Conservation (phyloP, 2,888 invertebrate genomes). For the Busseola fusca region DNA sequence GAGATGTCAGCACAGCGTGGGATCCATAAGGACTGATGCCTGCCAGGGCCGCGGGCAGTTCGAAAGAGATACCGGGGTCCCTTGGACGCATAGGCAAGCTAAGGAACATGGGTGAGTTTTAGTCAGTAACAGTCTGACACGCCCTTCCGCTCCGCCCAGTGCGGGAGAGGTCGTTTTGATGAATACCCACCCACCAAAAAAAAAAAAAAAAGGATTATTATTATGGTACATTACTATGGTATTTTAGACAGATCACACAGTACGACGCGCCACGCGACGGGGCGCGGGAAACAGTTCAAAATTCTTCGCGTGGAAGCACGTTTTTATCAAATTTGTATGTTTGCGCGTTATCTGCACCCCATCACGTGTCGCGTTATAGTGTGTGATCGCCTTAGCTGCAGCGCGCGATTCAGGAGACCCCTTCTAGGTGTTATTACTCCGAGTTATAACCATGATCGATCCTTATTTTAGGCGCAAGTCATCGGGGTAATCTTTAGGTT, state of each 20-base stretch:
- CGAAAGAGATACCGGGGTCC: no score
- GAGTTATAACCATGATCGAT: constrained; percentile 50
- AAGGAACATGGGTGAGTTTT: no score
- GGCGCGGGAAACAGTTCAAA: background rate
- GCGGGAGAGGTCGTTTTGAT: no score
- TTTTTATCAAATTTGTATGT: background rate
- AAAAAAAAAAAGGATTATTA: no score
- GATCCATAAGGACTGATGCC: no score
- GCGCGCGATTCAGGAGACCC: background rate
- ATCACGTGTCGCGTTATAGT: background rate
- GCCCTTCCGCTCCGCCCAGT: no score
- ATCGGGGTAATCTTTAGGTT: constrained; percentile 55
- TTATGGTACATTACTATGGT: background rate
- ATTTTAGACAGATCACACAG: background rate
- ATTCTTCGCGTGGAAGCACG: background rate
- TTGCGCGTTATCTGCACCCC: background rate
- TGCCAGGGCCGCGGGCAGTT: no score
- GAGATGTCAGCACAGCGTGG: no score
- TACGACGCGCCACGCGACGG: background rate
- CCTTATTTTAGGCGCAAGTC: constrained; percentile 55
- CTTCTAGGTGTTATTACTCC: constrained; percentile 29
- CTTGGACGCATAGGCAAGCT: no score
- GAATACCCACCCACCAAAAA: no score
- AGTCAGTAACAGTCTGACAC: no score
- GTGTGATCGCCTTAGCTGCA: background rate